These are phyloP conservation scores for Nymphalis c-album DNA, from an alignment of 2,888 invertebrate species.

Conservation along the genomic window DNA sequence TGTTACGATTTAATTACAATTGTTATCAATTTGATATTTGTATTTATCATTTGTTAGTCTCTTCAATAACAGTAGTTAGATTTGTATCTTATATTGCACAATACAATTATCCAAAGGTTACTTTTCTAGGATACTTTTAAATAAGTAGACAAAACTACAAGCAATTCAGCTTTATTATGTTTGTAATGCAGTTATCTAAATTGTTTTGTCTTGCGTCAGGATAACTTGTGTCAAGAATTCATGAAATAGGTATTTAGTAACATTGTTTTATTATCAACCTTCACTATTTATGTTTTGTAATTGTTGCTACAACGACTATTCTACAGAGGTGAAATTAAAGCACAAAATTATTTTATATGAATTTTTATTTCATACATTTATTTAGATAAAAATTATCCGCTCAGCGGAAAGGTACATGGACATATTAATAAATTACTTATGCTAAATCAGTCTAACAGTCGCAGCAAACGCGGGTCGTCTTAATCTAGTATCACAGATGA, in stretches of 20 bases:
- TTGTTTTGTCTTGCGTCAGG: conserved; percentile 45
- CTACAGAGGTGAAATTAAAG: conserved; percentile 56
- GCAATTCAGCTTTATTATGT: not conserved
- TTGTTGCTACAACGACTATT: conserved; percentile 34
- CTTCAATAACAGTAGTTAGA: not conserved
- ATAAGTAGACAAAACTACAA: not conserved
- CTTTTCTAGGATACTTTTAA: not conserved
- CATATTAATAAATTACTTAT: conserved; percentile 78
- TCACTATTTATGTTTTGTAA: conserved; percentile 32
- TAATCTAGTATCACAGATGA: conserved; percentile 81
- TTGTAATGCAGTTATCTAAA: not conserved
- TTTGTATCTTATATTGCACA: not conserved
- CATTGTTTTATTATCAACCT: conserved; percentile 37
- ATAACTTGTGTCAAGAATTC: conserved; percentile 55
- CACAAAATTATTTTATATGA: conserved; percentile 62
- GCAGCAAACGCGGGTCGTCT: conserved; percentile 76
- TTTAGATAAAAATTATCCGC: conserved; percentile 77
- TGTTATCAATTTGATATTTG: not conserved
- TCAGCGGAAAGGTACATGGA: conserved; percentile 80
- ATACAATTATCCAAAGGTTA: not conserved
- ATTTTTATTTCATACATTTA: conserved; percentile 64
- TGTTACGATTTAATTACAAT: not conserved
- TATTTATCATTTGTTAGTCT: not conserved
- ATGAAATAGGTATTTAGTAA: conserved; percentile 41
- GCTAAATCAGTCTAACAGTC: conserved; percentile 80